Conservation (phyloP, 1,140 invertebrate genomes). For the Rhysida immarginata region DNA sequence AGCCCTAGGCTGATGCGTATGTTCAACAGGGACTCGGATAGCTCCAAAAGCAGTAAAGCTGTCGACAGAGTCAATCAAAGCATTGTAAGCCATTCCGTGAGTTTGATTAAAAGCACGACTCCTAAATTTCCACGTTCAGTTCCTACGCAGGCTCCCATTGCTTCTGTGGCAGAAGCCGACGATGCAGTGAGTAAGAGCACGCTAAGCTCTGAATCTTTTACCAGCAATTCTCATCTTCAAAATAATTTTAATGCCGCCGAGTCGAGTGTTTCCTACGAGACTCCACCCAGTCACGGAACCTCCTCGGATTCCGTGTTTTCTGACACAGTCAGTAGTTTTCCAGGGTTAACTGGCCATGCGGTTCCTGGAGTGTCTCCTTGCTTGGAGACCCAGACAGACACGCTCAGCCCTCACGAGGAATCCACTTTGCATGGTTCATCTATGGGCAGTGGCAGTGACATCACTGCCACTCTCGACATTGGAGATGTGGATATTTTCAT, state of each 20-base stretch:
- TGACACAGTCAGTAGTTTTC: not conserved
- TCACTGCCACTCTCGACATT: not conserved
- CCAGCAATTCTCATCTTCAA: not conserved
- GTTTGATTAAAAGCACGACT: no score
- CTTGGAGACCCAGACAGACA: not conserved
- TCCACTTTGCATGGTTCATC: not conserved
- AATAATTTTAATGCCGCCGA: not conserved
- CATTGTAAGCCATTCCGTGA: not conserved
- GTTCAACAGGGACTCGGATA: conserved; percentile 2
- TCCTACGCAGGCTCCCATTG: not conserved
- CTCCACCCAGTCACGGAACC: not conserved
- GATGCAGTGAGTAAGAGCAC: not conserved
- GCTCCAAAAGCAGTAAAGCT: not conserved
- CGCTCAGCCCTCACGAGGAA: not conserved
- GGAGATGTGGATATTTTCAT: not conserved
- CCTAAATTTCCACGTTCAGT: not conserved
- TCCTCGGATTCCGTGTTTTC: conserved; percentile 8
- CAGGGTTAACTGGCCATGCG: not conserved
- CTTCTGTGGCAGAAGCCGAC: not conserved
- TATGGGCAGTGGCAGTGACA: conserved; percentile 1
- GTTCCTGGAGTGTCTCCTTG: not conserved
- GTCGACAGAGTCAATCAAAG: not conserved
- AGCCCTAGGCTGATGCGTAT: conserved; percentile 8
- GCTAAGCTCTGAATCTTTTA: not conserved
- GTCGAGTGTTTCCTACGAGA: conserved; percentile 4